Evolutionary conservation across 2,113 vertebrate species (phyloP).

Genomic region (Ranitomeya imitator): DNA sequence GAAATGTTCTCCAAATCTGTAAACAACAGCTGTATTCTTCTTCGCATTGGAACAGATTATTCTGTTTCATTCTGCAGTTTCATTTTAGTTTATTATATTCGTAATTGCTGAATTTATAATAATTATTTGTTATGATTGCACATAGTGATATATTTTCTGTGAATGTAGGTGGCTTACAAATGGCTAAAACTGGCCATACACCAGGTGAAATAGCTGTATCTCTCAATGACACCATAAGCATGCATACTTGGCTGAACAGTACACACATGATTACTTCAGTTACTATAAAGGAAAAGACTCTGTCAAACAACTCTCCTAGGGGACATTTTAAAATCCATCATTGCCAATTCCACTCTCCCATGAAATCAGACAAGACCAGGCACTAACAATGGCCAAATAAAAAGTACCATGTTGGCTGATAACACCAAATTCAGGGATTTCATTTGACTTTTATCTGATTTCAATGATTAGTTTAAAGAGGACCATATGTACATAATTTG

Average conservation of each 20-base stretch:
- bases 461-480: no score
- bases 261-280: background rate
- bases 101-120: background rate
- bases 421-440: no score
- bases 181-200: background rate
- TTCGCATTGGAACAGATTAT: background rate
- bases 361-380: no score
- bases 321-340: background rate
- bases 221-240: background rate
- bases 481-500: no score
- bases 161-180: background rate
- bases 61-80: background rate
- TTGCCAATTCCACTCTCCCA: background rate
- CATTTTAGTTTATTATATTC: background rate
- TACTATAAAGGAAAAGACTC: no score
- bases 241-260: background rate
- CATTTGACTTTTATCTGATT: no score
- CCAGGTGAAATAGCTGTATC: background rate
- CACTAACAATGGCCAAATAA: no score
- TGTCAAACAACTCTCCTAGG: no score
- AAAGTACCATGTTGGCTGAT: no score
- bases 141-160: background rate
- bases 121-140: background rate
- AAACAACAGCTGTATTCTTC: constrained; percentile 9
- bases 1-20: background rate